phyloP scores from a whole-genome alignment of 2,888 invertebrate genomes.

The Philereme vetulata region DNA sequence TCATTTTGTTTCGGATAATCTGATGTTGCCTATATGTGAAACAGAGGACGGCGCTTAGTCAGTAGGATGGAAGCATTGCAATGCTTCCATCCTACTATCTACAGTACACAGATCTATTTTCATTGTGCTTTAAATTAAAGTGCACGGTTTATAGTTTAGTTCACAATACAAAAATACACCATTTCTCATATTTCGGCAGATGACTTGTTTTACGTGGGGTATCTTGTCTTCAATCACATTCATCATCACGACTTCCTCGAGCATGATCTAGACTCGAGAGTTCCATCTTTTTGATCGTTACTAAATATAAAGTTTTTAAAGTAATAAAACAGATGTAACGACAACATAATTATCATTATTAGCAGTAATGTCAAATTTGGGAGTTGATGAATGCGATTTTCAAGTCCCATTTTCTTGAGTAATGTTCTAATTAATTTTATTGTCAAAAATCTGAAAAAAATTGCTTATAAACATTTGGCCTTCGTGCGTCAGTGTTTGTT shows the following conservation, averaged over 20 bases:
- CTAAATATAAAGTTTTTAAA: too few relatives aligned
- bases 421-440: slow-evolving; percentile 7
- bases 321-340: too few relatives aligned
- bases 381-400: slow-evolving; percentile 47
- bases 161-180: neutral
- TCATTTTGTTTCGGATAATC: neutral
- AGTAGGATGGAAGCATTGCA: slow-evolving; percentile 13
- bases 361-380: slow-evolving; percentile 43
- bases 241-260: too few relatives aligned
- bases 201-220: too few relatives aligned
- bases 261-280: too few relatives aligned
- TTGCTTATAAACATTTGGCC: too few relatives aligned
- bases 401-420: slow-evolving; percentile 23
- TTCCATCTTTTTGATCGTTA: too few relatives aligned
- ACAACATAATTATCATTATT: too few relatives aligned
- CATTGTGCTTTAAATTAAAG: neutral
- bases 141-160: neutral
- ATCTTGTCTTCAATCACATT: too few relatives aligned
- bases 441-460: too few relatives aligned
- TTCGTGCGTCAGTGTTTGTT: too few relatives aligned
- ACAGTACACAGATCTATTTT: slow-evolving; percentile 14
- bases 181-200: neutral
- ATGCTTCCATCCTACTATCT: too few relatives aligned
- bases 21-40: neutral
- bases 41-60: neutral